Conservation (phyloP, 2,113 vertebrate species). For the Oostethus manadensis region DNA sequence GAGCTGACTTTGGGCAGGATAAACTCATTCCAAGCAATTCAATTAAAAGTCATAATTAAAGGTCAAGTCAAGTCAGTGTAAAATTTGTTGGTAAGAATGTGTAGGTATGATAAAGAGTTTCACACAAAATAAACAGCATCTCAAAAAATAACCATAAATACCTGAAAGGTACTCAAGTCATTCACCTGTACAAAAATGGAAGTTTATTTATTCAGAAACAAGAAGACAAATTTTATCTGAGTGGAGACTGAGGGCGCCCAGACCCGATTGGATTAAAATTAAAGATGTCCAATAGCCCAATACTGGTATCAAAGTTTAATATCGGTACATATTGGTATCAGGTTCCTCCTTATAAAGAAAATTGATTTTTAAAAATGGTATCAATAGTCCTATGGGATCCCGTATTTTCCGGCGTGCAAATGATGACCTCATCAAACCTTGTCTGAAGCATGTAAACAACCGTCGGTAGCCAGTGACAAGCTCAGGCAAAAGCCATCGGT, state of each 20-base stretch:
- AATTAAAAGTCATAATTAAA: background rate
- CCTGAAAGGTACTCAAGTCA: background rate
- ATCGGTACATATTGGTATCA: too few species aligned
- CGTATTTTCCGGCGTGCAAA: conserved; percentile 10
- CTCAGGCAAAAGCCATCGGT: too few species aligned
- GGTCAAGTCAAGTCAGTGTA: background rate
- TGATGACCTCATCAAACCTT: too few species aligned
- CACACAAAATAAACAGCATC: background rate
- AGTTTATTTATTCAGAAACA: background rate
- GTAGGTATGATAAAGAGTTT: background rate
- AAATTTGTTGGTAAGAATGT: background rate
- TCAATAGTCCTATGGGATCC: too few species aligned
- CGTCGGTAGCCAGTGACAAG: too few species aligned
- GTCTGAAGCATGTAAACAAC: too few species aligned
- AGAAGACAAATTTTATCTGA: background rate
- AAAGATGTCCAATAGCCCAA: too few species aligned
- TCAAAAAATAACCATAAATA: background rate
- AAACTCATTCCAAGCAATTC: background rate
- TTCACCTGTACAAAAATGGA: background rate
- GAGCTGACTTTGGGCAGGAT: too few species aligned
- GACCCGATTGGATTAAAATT: background rate
- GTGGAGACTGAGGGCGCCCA: background rate
- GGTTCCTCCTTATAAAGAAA: background rate
- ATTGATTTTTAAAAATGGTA: too few species aligned
- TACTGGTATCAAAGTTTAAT: background rate